Evolutionary conservation across 64 coral and sea anemone species (phyloP), one percentile per base, ranked within the genome.

Genomic region (Montipora cactus): DNA sequence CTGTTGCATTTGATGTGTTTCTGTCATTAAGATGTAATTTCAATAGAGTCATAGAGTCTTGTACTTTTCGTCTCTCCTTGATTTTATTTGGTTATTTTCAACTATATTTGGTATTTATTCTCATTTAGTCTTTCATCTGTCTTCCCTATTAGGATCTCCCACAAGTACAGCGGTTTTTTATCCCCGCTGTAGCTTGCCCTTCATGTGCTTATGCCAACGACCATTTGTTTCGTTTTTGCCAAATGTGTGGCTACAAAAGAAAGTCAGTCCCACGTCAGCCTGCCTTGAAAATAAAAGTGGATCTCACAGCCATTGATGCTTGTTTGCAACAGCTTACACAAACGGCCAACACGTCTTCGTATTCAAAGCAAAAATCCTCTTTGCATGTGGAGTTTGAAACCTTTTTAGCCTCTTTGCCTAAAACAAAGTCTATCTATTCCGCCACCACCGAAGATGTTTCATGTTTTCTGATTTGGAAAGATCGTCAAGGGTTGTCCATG

Each of bases 231-330:
- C 90, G 90, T 74, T 91, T 91, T 62, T 91, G 90, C 51, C 78
- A 91, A 49, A 81, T 82, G 90, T 91, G 90, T 83, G 90, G 90
- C 49, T 83, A 91, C 61, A 10, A 71, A 81, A 58, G 90, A 10
- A 53, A 71, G 64, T 87, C 64, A 1, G 66, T 19, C 18, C 18
- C 15, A 47, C 50, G 79, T n/a, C 79, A 47, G 50, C 12, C 12
- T 13, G 16, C 0, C 28, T 28, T 1, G 1, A 28, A 28, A 28
- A 28, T 28, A 28, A 28, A 64, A 64, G 59, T 64, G 15, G 49
- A 81, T 81, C 44, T 81, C 18, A 0, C 44, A 19, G 23, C 79
- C 44, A 47, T 81, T 81, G 79, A 81, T 55, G 50, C 23, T 47
- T 10, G 79, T n/a, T n/a, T 81, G n/a, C 18, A 21, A 44, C 79